Base-by-base conservation (phyloP, 1,140 invertebrate species). In the Chrysoperla carnea region DNA sequence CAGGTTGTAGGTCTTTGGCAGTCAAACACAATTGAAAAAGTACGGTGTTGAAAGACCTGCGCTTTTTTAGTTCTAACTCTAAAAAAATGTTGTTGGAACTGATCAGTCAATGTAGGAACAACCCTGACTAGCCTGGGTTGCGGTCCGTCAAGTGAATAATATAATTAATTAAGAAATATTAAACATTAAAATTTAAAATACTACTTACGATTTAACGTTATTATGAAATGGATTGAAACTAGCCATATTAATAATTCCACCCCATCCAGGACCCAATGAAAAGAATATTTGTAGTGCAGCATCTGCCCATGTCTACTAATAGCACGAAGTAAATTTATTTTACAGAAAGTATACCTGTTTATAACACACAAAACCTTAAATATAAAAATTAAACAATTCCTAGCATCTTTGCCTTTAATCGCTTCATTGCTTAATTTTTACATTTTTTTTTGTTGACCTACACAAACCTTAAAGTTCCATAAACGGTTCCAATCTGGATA, bases 261-360 rank as follows among this genome's bases (percentile, higher is more conserved):
- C 90, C 72, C 90, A 93, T 4, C 89, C 89, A 8, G 85, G 83
- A 1, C 89, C 90, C 1, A 92, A 75, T 0, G 87, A 91, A 55
- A 85, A 93, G 58, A 93, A 92, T 47, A 93, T 83, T 62, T 88
- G 84, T 6, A 88, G 77, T 0, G 88, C 88, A 6, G 89, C 89
- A 61, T 92, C 89, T 28, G 84, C 79, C 90, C 90, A 94, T 14
- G 92, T 86, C 81, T 88, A 55, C 5, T 54, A 43, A 41, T 36
- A 39, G 11, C 7, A 37, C 3, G 5, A 23, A 23, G 5, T 23
- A 23, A 23, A 3, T 23, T 2, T 3, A 23, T 23, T 23, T 23
- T 23, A 23, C 17, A 23, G 5, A 23, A 33, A 33, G n/a, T n/a
- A n/a, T n/a, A n/a, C n/a, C n/a, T n/a, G n/a, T n/a, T n/a, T n/a